Evolutionary conservation across 2,797 vertebrate genomes (phyloP).

Genomic region (Anguilla obscura): DNA sequence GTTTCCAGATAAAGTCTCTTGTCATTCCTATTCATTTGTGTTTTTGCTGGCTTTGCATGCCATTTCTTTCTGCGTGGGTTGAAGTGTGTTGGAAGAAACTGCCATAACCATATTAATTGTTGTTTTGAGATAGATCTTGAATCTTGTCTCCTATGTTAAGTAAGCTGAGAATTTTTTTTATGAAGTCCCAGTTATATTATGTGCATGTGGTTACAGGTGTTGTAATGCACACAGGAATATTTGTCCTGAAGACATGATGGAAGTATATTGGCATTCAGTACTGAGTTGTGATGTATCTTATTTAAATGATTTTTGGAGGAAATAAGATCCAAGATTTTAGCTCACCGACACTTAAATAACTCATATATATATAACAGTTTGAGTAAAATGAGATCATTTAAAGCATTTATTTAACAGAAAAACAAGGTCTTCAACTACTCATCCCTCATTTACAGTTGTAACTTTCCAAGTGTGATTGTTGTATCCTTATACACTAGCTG

Average conservation of each 20-base stretch:
- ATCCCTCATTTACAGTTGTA: not conserved
- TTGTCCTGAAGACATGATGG: not conserved
- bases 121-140: not conserved
- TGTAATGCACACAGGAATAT: not conserved
- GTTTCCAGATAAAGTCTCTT: conserved; percentile 22
- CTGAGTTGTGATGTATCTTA: not conserved
- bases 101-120: conserved; percentile 9
- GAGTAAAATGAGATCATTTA: not conserved
- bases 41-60: conserved; percentile 29
- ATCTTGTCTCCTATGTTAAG: not conserved
- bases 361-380: too few relatives aligned
- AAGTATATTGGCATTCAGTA: not conserved
- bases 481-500: not conserved
- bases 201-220: conserved; percentile 26
- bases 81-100: not conserved
- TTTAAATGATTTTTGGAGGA: not conserved
- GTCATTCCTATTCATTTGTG: conserved; percentile 18
- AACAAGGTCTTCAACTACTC: not conserved
- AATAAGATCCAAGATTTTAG: not conserved
- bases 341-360: not conserved
- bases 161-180: not conserved
- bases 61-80: conserved; percentile 16
- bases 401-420: not conserved
- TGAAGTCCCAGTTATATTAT: conserved; percentile 4
- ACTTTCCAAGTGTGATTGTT: not conserved